These are phyloP conservation scores for Ceraclea dissimilis DNA, from an alignment of 2,888 invertebrate genomes.

Conservation along the genomic window DNA sequence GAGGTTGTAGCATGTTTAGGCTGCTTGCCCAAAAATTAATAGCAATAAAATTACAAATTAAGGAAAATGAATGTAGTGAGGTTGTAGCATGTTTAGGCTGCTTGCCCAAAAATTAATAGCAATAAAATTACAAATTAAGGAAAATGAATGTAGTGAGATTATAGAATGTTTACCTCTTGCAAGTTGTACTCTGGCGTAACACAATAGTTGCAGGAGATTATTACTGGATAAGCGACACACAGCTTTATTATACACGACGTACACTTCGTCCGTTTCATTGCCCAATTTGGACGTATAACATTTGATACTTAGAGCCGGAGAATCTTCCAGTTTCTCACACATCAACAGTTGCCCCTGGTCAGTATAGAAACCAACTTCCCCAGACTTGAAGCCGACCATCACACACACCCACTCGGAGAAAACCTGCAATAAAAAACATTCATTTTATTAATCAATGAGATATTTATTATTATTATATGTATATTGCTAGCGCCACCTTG, in stretches of 20 bases:
- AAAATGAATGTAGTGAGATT: too few relatives aligned
- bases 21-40: too few relatives aligned
- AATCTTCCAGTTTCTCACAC: conserved; percentile 78
- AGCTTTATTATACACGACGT: conserved; percentile 63
- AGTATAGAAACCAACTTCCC: conserved; percentile 80
- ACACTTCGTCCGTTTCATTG: conserved; percentile 58
- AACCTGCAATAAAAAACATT: conserved; percentile 36
- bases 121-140: too few relatives aligned
- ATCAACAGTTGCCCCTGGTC: conserved; percentile 77
- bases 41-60: too few relatives aligned
- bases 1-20: too few relatives aligned
- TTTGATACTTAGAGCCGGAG: conserved; percentile 69
- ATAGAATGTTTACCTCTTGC: conserved; percentile 75
- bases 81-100: too few relatives aligned
- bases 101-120: too few relatives aligned
- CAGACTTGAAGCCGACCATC: conserved; percentile 77
- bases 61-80: too few relatives aligned
- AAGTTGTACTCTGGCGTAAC: conserved; percentile 70
- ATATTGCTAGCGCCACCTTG: too few relatives aligned
- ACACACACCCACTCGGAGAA: conserved; percentile 92
- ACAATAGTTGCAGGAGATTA: conserved; percentile 70
- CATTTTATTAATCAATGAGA: not conserved
- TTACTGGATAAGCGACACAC: conserved; percentile 70
- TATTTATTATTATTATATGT: too few relatives aligned
- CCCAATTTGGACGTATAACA: conserved; percentile 58